These are phyloP conservation scores for Aegotheles bennettii DNA, from an alignment of 2,113 vertebrate species.

Conservation along the genomic window DNA sequence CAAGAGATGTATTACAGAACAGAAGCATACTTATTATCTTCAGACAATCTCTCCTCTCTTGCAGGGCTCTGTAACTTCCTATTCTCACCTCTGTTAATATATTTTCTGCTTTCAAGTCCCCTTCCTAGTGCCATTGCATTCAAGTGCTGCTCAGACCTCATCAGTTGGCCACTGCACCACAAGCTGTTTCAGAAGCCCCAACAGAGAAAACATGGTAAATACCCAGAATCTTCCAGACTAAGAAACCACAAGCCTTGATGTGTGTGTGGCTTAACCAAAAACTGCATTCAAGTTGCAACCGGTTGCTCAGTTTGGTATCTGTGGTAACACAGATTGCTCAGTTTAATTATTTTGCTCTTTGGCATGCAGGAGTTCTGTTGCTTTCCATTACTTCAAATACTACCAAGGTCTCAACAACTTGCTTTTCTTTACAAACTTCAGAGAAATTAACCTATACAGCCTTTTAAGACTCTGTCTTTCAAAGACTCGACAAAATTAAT, in stretches of 20 bases:
- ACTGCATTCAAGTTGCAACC: slow-evolving; percentile 30
- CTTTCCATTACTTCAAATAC: background rate
- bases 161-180: fast-evolving
- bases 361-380: background rate
- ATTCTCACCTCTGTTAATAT: background rate
- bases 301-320: background rate
- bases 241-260: background rate
- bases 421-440: background rate
- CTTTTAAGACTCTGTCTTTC: background rate
- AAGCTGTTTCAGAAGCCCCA: background rate
- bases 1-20: background rate
- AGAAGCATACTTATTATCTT: background rate
- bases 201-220: background rate
- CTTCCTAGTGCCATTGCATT: background rate
- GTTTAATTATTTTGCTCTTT: slow-evolving; percentile 5
- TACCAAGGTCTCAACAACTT: background rate
- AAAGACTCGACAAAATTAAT: background rate
- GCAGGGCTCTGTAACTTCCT: background rate
- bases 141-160: background rate
- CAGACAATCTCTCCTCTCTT: background rate
- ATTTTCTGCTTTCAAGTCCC: background rate
- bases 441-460: background rate
- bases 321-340: background rate
- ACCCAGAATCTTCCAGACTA: background rate
- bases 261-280: background rate